These are phyloP conservation scores for Vanessa cardui DNA, from an alignment of 2,888 invertebrate genomes.

Conservation along the genomic window DNA sequence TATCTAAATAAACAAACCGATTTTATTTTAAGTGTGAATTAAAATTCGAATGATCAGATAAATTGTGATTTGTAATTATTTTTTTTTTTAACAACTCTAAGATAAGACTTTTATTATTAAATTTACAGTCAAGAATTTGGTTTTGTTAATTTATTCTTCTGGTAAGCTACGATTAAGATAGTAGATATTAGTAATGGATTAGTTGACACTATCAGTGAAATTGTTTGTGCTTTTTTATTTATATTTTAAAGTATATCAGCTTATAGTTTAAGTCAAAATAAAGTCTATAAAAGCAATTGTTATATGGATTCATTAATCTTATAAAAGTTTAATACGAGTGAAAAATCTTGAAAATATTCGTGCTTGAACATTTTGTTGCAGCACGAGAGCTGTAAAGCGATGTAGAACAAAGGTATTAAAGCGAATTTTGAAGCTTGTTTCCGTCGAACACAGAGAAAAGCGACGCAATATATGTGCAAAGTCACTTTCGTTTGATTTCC, in stretches of 20 bases:
- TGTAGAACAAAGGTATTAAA: conserved; percentile 81
- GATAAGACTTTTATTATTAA: too few relatives aligned
- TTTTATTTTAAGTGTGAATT: background rate
- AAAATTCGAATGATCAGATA: background rate
- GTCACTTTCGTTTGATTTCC: conserved; percentile 73
- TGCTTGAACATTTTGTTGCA: conserved; percentile 63
- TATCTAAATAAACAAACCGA: background rate
- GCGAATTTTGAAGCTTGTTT: conserved; percentile 76
- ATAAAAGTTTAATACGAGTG: conserved; percentile 51
- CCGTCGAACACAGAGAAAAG: conserved; percentile 67
- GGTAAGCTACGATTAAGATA: too few relatives aligned
- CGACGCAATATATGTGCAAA: conserved; percentile 72
- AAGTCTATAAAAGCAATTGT: conserved; percentile 18
- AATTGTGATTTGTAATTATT: too few relatives aligned
- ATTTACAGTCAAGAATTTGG: too few relatives aligned
- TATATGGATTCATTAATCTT: conserved; percentile 33
- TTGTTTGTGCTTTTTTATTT: too few relatives aligned
- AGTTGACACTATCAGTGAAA: too few relatives aligned
- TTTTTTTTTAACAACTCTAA: too few relatives aligned
- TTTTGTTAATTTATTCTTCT: too few relatives aligned
- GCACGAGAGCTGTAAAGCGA: conserved; percentile 73
- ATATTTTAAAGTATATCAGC: too few relatives aligned
- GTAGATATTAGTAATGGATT: too few relatives aligned
- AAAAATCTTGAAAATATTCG: conserved; percentile 55
- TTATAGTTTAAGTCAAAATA: too few relatives aligned